Base-by-base conservation (phyloP, 53 echinoderm and acorn worm genomes). In the Stichopus horrens region DNA sequence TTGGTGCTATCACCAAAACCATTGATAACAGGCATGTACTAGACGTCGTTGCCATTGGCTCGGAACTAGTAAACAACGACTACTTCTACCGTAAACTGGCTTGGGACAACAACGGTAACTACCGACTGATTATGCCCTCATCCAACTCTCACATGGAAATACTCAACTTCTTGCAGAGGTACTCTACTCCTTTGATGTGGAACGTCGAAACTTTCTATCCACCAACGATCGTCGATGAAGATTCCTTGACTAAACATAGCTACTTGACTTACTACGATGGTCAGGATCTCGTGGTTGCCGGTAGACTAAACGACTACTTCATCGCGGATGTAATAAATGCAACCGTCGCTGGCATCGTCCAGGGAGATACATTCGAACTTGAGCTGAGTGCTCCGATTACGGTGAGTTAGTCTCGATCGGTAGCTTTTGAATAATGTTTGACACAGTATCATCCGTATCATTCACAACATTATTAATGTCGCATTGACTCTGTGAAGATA, bases 251-350 rank as follows among this genome's bases (percentile, higher is more conserved):
- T 21, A 79, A 95, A 91, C 89, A 93, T 9, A 86, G 22, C 7
- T 96, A 93, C 81, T 79, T 88, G 55, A 92, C 91, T 77, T 96
- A 94, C 83, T 96, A 92, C 83, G 88, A 96, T 58, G 96, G 96
- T n/a, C 92, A 93, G 51, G 96, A 96, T 75, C 59, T 96, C 55
- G 89, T 95, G 14, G 93, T 96, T 57, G 93, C 94, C 55, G 96
- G 96, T 22, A 92, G 93, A 89, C 79, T 96, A 14, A 65, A 63
- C 7, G 82, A 89, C 21, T 91, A 93, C 51, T 68, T 88, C 18
- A 77, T 5, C n/a, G 16, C 18, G 14, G 55, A 55, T 19, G 18
- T 53, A 10, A 79, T 79, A 51, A 55, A 51, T 4, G 51, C 79
- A 8, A n/a, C 8, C 8, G 55, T 79, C 53, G 19, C 79, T 7